Evolutionary conservation across 2,113 vertebrate species (phyloP), one percentile per base, ranked within the genome.

Genomic region (Hystrix brachyura): DNA sequence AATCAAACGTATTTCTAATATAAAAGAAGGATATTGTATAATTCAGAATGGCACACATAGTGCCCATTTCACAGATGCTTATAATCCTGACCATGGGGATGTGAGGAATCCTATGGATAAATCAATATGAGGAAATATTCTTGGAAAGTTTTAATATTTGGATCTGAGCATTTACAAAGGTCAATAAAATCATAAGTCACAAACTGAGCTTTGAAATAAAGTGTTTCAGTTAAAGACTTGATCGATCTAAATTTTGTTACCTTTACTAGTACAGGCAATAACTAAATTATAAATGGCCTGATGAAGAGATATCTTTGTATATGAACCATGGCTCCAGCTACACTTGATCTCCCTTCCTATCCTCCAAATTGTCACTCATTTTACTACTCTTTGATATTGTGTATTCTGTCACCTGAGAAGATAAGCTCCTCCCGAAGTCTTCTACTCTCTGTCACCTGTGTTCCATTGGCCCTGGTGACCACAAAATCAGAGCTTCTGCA

Each of bases 191-290:
- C 10, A 46, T 87, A 90, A 84, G 32, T 43, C 10, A 94, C 21
- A 64, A 72, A 69, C 19, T 64, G 65, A 92, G 23, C 43, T 89
- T 74, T 74, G 57, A 83, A 96, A 94, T 69, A 67, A 91, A 89
- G 64, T 4, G 55, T 79, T 91, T 89, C 46, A 79, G 15, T 32
- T 90, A 21, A 76, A 78, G 19, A 57, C 4, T 65, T 27, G 43
- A 38, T 82, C 34, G 59, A 57, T 18, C 7, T 85, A 46, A 57
- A 87, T 87, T 10, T 10, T 94, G 82, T 80, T 46, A 79, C 1
- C 2, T 80, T 94, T 64, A 67, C 1, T 55, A 85, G 64, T 57
- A 38, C 14, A 76, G 3, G 7, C 7, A 76, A 92, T 12, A 17
- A 17, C 53, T 95, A 3, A 81, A 88, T 90, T 90, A 3, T 82